These are phyloP conservation scores for Drosophila hydei DNA, from an alignment of 1,140 invertebrate genomes.

Conservation along the genomic window DNA sequence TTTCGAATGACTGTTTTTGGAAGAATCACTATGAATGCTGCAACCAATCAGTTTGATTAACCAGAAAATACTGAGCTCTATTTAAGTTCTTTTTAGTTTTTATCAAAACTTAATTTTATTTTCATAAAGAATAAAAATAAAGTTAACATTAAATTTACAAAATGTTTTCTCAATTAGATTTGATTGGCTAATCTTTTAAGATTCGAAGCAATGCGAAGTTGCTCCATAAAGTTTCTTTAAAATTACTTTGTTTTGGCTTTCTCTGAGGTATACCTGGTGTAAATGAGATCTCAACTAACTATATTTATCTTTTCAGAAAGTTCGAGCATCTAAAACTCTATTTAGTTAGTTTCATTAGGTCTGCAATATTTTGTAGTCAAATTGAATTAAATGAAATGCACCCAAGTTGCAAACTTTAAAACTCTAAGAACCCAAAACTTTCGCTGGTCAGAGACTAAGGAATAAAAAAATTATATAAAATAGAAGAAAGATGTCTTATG, in stretches of 20 bases:
- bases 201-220: not conserved
- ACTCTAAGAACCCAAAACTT: slow-evolving; percentile 53
- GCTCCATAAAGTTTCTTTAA: not conserved
- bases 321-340: slow-evolving; percentile 31
- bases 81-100: too few relatives aligned
- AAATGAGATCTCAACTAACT: slow-evolving; percentile 30
- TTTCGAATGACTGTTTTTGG: too few relatives aligned
- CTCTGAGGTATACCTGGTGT: slow-evolving; percentile 24
- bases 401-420: slow-evolving; percentile 49
- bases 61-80: too few relatives aligned
- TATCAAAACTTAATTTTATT: too few relatives aligned
- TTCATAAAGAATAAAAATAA: too few relatives aligned
- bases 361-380: slow-evolving; percentile 60
- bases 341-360: slow-evolving; percentile 40
- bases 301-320: slow-evolving; percentile 20
- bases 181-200: not conserved
- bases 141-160: too few relatives aligned
- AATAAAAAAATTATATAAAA: slow-evolving; percentile 2
- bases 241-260: not conserved
- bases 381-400: slow-evolving; percentile 75
- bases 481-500: slow-evolving; percentile 39
- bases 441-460: slow-evolving; percentile 22
- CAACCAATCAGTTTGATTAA: too few relatives aligned
- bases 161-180: too few relatives aligned
- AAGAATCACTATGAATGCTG: too few relatives aligned